Percentiles rank a stretch among this genome's conserved stretches.
These are phyloP conservation scores for Cephus runcator DNA, from an alignment of 2,888 invertebrate genomes.

Conservation along the genomic window DNA sequence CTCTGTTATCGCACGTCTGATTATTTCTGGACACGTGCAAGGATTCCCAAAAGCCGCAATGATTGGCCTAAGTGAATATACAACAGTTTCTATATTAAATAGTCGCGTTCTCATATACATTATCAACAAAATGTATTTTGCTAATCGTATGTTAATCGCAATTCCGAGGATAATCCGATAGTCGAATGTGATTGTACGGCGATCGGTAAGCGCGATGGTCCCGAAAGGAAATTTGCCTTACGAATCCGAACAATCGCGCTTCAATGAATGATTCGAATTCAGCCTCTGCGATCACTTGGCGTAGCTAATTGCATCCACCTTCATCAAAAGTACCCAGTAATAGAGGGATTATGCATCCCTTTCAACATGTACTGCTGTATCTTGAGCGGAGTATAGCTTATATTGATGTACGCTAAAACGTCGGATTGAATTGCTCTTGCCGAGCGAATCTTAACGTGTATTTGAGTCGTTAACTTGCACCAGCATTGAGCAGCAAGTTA, in stretches of 20 bases:
- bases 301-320: background rate
- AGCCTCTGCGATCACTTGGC: background rate
- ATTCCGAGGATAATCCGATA: background rate
- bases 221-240: background rate
- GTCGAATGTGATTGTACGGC: background rate
- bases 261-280: slow-evolving; percentile 23
- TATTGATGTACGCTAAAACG: background rate
- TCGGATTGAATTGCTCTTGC: slow-evolving; percentile 25
- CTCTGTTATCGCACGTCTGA: background rate
- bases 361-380: background rate
- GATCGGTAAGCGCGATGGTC: background rate
- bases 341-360: background rate
- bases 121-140: background rate
- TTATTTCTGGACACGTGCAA: background rate
- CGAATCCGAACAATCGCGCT: background rate
- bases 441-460: slow-evolving; percentile 13
- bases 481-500: slow-evolving; percentile 19
- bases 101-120: background rate
- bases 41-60: background rate
- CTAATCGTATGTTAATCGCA: background rate
- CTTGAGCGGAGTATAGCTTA: background rate
- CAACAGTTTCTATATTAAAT: background rate
- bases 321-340: background rate
- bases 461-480: slow-evolving; percentile 41
- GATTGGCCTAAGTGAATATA: background rate